Evolutionary conservation across 2,113 vertebrate species (phyloP).

Genomic region (Heloderma charlesbogerti): DNA sequence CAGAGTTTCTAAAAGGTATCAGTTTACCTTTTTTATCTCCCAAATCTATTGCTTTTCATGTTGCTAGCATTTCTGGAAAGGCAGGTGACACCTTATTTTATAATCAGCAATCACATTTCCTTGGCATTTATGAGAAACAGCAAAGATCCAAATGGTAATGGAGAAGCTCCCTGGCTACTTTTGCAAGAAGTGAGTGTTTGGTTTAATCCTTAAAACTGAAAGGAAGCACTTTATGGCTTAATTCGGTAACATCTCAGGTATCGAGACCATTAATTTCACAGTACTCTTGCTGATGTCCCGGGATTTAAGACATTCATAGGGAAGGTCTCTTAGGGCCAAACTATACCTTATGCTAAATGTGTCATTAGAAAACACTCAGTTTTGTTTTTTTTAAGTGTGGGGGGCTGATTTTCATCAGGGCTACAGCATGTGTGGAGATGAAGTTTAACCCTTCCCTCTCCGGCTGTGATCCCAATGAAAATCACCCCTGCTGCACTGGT

Average conservation of each 20-base stretch:
- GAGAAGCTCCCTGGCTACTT: conserved; percentile 20
- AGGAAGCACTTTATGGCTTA: not conserved
- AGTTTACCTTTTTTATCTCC: not conserved
- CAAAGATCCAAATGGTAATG: conserved; percentile 28
- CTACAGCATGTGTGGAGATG: not conserved
- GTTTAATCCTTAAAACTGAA: conserved; percentile 31
- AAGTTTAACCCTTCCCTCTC: too few relatives aligned
- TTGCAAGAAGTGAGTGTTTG: not conserved
- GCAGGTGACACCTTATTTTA: conserved; percentile 50
- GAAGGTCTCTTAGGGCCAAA: not conserved
- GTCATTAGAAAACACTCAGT: not conserved
- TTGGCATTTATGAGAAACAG: conserved; percentile 12
- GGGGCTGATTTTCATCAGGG: not conserved
- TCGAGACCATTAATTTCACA: not conserved
- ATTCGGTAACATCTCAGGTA: not conserved
- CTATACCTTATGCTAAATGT: not conserved
- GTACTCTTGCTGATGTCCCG: not conserved
- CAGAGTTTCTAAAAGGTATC: not conserved
- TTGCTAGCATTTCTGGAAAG: conserved; percentile 42
- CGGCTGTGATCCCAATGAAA: too few relatives aligned
- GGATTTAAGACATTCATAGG: not conserved
- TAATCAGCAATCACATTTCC: conserved; percentile 19
- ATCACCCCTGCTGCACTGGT: too few relatives aligned
- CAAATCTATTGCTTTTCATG: conserved; percentile 1
- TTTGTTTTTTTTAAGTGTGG: not conserved